Evolutionary conservation across 2,888 invertebrate genomes (phyloP), one percentile per base, ranked within the genome.

Genomic region (Drosophila paranaensis): DNA sequence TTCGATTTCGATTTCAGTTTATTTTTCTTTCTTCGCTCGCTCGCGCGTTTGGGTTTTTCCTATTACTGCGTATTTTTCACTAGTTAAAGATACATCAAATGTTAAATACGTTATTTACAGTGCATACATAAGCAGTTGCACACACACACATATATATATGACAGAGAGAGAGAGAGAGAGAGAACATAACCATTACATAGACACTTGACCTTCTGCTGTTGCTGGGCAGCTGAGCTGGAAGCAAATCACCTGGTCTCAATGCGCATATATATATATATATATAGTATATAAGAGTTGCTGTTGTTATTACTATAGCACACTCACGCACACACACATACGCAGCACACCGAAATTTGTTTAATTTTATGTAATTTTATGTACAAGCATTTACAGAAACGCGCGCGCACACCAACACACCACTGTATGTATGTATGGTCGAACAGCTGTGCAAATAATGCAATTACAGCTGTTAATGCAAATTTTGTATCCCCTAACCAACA

Each of bases 401-500:
- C 43, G 43, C 43, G 43, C 60, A 66, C 54, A 51, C 64, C 61
- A 42, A 40, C n/a, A 8, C 20, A 40, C 39, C 20, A 42, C 11
- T 13, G 13, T 6, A 37, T 58, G 20, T 40, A 25, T 60, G 57
- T 72, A 35, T 35, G 58, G 20, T 9, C 50, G 66, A 77, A 77
- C 77, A 77, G 77, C 77, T 77, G 77, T 71, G 71, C 65, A 67
- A 76, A 77, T 77, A 77, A 74, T 77, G 66, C 66, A 74, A 66
- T 77, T 77, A 77, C 77, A 77, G 78, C 77, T 77, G 78, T 77
- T 65, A 74, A 63, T 74, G 74, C 77, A 77, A 65, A 73, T 56
- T 73, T 58, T 40, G 39, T 40, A 11, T 39, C 42, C 58, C 50
- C 30, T 37, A 58, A 51, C 27, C 50, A 62, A 71, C 70, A 81